Evolutionary conservation across 2,797 vertebrate species (phyloP), one percentile per base, ranked within the genome.

Genomic region (Geotria australis): DNA sequence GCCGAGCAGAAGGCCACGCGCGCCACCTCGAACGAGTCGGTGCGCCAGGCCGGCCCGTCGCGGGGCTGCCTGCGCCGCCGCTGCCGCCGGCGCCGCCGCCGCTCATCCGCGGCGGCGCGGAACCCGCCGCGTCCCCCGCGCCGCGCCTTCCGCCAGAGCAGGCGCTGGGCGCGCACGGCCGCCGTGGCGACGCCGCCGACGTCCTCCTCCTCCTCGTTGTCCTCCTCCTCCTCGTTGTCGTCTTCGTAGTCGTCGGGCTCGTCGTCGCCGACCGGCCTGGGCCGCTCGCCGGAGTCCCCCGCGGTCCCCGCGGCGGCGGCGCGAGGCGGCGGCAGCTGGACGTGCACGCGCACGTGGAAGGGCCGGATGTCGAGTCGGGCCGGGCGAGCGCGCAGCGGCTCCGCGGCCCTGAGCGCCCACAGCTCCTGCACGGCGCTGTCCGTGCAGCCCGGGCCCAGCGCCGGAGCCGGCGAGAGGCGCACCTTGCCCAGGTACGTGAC

Each of bases 11-110:
- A 98, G 62, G 91, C 89, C 4, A 98, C 96, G 51, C 86, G 83
- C 12, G 91, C 85, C 70, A 98, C 91, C 71, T 98, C 88, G 72
- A 91, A 98, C 64, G 85, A 89, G 77, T 96, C 88, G 83, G 91
- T 82, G 72, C 79, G 79, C 24, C 24, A 38, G 24, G 24, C 24
- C 24, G 24, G 24, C 4, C 24, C 24, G 2, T 38, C 24, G 24
- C 24, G 24, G 24, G 24, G 24, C 24, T 38, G 24, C 24, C 24
- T 38, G 24, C 24, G 24, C 24, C 6, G 24, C 38, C 5, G 24
- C 24, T 24, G 24, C 24, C 24, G 15, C 2, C 15, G 3, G 15
- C 15, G 24, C 24, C 24, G 24, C 24, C 24, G 4, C 24, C 24
- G 24, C 24, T 38, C 24, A 24, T 6, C 24, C 15, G n/a, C n/a